A percentile compares a stretch with the other conserved stretches of the same genome.
phyloP scores from a whole-genome alignment of 2,113 vertebrate species.

The Sturnira hondurensis region DNA sequence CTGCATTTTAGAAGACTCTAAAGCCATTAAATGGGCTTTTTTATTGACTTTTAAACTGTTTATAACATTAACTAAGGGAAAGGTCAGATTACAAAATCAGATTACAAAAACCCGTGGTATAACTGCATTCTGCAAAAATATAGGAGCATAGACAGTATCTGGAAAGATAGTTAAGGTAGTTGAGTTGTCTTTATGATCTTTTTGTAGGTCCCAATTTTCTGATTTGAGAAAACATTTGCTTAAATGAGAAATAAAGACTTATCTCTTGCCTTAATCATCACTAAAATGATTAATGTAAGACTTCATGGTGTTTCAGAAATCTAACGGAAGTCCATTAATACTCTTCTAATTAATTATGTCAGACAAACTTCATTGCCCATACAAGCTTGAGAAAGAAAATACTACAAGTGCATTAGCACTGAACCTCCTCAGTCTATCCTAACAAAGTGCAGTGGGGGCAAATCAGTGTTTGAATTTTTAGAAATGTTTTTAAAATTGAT shows the following conservation, averaged over 20 bases:
- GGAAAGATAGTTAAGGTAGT: not conserved
- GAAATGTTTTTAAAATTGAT: not conserved
- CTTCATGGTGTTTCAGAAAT: conserved; percentile 16
- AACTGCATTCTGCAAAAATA: not conserved
- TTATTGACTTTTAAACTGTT: not conserved
- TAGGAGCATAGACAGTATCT: not conserved
- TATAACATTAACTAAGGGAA: not conserved
- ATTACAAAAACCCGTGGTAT: not conserved
- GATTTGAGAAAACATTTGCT: not conserved
- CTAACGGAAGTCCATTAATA: not conserved
- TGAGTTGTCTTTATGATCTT: not conserved
- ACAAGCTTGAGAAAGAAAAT: conserved; percentile 17
- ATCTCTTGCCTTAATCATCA: not conserved
- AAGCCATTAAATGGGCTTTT: not conserved
- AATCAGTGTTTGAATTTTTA: not conserved
- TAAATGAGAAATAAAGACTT: not conserved
- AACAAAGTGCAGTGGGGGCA: not conserved
- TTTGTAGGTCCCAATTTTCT: not conserved
- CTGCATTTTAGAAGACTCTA: not conserved
- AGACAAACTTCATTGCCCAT: not conserved
- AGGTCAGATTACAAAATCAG: not conserved
- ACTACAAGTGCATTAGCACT: not conserved
- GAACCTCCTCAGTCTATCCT: not conserved
- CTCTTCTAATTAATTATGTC: not conserved
- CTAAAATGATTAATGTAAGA: not conserved